Evolutionary conservation across 2,888 invertebrate genomes (phyloP), one percentile per base, ranked within the genome.

Genomic region (Entomobrya multifasciata): DNA sequence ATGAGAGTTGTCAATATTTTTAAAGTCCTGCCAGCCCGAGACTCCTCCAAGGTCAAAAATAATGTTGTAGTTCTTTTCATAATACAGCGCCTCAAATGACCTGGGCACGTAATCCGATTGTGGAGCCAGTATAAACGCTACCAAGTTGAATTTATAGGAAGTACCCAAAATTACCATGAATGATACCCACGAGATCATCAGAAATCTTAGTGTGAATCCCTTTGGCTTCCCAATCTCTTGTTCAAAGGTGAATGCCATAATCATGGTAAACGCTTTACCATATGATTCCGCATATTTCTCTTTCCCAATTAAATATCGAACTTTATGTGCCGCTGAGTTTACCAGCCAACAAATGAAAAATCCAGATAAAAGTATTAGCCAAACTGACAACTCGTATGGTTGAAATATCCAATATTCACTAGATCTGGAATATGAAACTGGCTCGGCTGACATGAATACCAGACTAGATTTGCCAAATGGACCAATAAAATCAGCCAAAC

Each of bases 401-500:
- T 67, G 67, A 17, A 55, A 67, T 52, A 85, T 86, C 11, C 78
- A 20, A 52, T 79, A 86, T 27, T 81, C 49, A 0, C 82, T 79
- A 3, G 79, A 62, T 13, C 62, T 62, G 0, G 88, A 81, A 36
- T 88, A 87, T 15, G 70, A 20, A 0, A 74, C 13, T 0, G 88
- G 88, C 13, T 81, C 25, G 4, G 88, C 88, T 1, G 88, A 74
- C n/a, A 87, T 81, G 52, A 85, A 88, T 15, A 88, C 79, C 15
- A 88, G 47, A 36, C 86, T 87, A 13, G 88, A 87, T 44, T 81
- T 67, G 0, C 88, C 87, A 67, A 86, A 88, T 2, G 87, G 83
- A n/a, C 87, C 77, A 15, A 87, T 87, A 78, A 89, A 89, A 47
- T 89, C 89, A 15, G 80, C 86, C 10, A 89, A 55, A 0, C 87